These are phyloP conservation scores for Microcebus griseorufus DNA, from an alignment of 2,113 vertebrate genomes.

Conservation along the genomic window DNA sequence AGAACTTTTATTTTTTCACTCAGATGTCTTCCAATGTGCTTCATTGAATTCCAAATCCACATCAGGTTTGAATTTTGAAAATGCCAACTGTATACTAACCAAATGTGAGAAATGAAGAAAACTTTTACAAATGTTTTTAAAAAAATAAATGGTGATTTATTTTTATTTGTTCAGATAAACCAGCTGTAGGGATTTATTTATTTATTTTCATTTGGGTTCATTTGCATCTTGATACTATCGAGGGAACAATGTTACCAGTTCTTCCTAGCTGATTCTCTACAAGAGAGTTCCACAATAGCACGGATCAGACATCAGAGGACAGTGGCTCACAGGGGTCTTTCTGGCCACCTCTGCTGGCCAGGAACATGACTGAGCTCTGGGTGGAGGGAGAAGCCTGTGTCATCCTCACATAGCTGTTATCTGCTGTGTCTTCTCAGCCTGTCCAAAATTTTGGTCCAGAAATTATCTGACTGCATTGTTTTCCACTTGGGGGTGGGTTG, in stretches of 20 bases:
- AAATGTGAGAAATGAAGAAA: constrained; percentile 74
- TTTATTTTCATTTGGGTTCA: not conserved
- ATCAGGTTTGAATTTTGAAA: constrained; percentile 78
- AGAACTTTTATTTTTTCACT: constrained; percentile 62
- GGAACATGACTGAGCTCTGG: not conserved
- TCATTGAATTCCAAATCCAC: constrained; percentile 74
- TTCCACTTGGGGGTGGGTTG: not conserved
- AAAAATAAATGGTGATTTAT: constrained; percentile 49
- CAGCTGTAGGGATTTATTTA: not conserved
- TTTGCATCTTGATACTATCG: constrained; percentile 9
- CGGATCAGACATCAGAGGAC: not conserved
- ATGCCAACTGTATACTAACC: constrained; percentile 76
- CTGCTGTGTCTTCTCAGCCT: not conserved
- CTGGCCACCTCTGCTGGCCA: too few species aligned
- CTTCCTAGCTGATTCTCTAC: not conserved
- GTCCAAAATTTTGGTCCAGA: not conserved
- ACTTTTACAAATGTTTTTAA: constrained; percentile 61
- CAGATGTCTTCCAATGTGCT: constrained; percentile 73
- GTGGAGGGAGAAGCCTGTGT: not conserved
- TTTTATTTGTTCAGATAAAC: constrained; percentile 57
- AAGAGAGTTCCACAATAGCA: not conserved
- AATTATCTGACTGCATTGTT: not conserved
- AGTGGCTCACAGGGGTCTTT: fast-evolving
- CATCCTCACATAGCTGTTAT: not conserved
- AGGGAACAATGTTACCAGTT: not conserved